A percentile compares a stretch with the other conserved stretches of the same genome.
Evolutionary conservation across 2,797 vertebrate genomes (phyloP).

Genomic region (Eospalax fontanierii): DNA sequence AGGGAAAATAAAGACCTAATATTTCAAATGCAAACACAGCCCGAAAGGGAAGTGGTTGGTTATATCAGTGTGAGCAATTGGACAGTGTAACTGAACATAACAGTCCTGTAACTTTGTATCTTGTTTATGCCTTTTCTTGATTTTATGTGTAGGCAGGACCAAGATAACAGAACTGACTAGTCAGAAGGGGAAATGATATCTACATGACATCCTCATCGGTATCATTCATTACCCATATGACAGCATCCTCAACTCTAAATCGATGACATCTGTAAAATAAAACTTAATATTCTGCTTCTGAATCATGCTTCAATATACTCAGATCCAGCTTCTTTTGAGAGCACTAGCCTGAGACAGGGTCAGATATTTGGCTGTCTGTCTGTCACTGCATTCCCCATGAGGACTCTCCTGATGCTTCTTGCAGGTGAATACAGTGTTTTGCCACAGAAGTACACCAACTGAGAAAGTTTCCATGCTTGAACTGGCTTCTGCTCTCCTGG

Average conservation of each 20-base stretch:
- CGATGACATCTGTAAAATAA: conserved; percentile 10
- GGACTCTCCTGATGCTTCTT: conserved; percentile 42
- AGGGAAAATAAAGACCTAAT: conserved; percentile 34
- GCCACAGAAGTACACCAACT: neutral
- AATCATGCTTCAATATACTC: conserved; percentile 7
- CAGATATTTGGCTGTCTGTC: neutral
- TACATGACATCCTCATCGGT: neutral
- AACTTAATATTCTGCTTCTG: conserved; percentile 10
- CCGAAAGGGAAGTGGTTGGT: conserved; percentile 9
- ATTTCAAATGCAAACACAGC: conserved; percentile 67
- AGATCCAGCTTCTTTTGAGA: neutral
- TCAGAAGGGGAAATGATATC: neutral
- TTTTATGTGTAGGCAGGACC: conserved; percentile 43
- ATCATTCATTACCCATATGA: neutral
- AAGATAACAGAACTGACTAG: neutral
- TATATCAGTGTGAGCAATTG: neutral
- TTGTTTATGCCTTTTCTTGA: conserved; percentile 48
- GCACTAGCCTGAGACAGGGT: neutral
- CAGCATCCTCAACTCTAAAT: neutral
- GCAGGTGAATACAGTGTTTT: conserved; percentile 24
- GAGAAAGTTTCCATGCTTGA: neutral
- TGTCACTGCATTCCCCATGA: neutral
- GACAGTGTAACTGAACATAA: neutral
- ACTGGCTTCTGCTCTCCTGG: neutral
- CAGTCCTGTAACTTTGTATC: neutral